Conservation (phyloP, 2,113 vertebrate genomes). For the Rhadina sibilatrix region DNA sequence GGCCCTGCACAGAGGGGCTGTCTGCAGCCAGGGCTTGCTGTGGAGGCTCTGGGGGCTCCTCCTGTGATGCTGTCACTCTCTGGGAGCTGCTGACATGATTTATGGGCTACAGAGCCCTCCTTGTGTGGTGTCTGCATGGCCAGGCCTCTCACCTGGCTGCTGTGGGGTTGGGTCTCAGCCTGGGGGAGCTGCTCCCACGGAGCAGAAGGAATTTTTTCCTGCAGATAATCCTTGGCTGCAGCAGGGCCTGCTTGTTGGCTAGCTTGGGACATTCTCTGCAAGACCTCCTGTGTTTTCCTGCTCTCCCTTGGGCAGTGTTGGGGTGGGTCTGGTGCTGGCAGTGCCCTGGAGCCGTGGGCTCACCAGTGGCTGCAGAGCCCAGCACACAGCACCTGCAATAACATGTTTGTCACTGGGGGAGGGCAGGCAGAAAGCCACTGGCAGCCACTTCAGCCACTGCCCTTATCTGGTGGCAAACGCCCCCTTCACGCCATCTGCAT, state of each 20-base stretch:
- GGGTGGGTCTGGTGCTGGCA: not conserved
- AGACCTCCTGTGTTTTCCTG: not conserved
- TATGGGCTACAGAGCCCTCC: not conserved
- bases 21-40: accelerated
- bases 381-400: not conserved
- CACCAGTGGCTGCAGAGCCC: not conserved
- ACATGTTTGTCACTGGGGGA: constrained; percentile 5
- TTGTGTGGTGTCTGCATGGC: not conserved
- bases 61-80: not conserved
- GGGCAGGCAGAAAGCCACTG: not conserved
- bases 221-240: not conserved
- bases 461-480: constrained; percentile 36
- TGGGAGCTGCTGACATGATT: not conserved
- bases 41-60: not conserved
- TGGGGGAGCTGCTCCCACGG: not conserved
- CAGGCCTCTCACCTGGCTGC: not conserved
- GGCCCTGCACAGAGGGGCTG: not conserved
- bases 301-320: not conserved
- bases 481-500: constrained; percentile 50
- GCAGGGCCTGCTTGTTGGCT: accelerated
- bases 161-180: not conserved
- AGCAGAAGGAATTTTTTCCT: not conserved
- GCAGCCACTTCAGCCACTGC: not conserved
- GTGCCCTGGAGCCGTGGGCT: not conserved
- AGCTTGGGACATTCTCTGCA: not conserved